Evolutionary conservation across 1,140 invertebrate species (phyloP), one percentile per base, ranked within the genome.

Genomic region (Eumaeus atala): DNA sequence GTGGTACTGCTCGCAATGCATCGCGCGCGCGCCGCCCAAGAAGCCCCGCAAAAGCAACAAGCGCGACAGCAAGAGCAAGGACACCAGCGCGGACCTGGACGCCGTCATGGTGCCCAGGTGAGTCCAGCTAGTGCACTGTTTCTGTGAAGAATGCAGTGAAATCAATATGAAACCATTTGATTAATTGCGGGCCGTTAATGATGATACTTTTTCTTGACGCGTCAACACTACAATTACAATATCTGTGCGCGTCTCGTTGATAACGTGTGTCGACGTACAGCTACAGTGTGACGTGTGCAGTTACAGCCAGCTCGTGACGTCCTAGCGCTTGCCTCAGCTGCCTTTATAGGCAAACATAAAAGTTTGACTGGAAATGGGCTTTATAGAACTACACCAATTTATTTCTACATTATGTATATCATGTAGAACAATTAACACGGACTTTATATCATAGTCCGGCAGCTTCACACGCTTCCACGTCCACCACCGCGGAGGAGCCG

Each of bases 1-100:
- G 82, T 95, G 94, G 95, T 95, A 95, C 75, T 95, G 94, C 79
- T 90, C 92, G 7, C 93, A 93, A 63, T 96, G 95, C 79, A 91
- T 93, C 62, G 91, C 92, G 33, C 94, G 94, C 59, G 92, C 94
- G 66, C 93, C 94, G 64, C 93, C 89, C 17, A 90, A 90, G 70
- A 90, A 89, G 60, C 88, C 89, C n/a, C 83, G 90, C 2, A 88
- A 88, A 40, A 64, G 66, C 9, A 82, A 92, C 77, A 94, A 94
- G 70, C 89, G 90, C 49, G 88, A 91, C 70, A 88, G 82, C 77
- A 90, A 87, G 71, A 79, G 85, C 66, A 86, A 87, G 54, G 89
- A 88, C 80, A 79, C 84, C 59, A 88, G 68, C 51, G 56, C 61
- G 2, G 74, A 82, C n/a, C 36, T 72, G 7, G 82, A 85, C 52